Percentiles rank a stretch among this genome's conserved stretches.
These are phyloP conservation scores for Sinocyclocheilus anshuiensis DNA, from an alignment of 2,113 vertebrate species.

Conservation along the genomic window DNA sequence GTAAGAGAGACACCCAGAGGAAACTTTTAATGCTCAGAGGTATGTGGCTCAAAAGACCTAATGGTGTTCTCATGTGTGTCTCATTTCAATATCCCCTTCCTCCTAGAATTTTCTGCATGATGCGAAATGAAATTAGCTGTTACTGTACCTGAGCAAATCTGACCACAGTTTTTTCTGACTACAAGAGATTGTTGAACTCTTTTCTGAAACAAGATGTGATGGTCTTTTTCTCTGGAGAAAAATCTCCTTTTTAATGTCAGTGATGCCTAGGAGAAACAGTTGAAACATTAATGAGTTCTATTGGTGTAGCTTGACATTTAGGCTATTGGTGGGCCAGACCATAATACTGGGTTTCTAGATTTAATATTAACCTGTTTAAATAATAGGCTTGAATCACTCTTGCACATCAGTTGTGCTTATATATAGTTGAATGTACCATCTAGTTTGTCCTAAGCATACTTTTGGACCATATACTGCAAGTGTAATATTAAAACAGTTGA, in stretches of 20 bases:
- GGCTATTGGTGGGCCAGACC: neutral
- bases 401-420: neutral
- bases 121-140: neutral
- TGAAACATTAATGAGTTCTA: neutral
- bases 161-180: neutral
- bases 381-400: neutral
- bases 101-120: neutral
- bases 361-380: neutral
- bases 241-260: neutral
- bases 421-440: too few relatives aligned
- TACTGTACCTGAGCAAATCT: neutral
- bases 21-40: constrained; percentile 4
- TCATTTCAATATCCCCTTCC: neutral
- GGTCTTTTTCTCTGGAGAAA: neutral
- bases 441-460: too few relatives aligned
- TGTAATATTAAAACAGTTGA: too few relatives aligned
- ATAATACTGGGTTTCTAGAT: neutral
- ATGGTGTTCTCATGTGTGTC: neutral
- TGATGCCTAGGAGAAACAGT: neutral
- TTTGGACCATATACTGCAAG: too few relatives aligned
- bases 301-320: neutral
- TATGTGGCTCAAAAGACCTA: neutral
- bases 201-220: too few relatives aligned
- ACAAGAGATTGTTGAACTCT: neutral
- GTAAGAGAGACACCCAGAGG: neutral